phyloP scores from a whole-genome alignment of 2,797 vertebrate species.

The Hyperoplus lanceolatus region DNA sequence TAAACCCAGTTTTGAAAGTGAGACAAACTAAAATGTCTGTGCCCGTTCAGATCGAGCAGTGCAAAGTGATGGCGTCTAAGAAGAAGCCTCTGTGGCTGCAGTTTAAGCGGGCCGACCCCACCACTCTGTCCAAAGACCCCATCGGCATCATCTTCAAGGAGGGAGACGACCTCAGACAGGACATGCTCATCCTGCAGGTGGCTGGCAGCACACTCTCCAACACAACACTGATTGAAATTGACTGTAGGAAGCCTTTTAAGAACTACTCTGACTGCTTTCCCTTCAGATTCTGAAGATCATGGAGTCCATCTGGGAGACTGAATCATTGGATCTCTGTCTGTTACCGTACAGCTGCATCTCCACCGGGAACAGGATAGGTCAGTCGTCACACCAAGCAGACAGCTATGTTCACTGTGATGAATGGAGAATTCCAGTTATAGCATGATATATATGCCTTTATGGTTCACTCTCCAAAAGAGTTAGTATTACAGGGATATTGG shows the following conservation, averaged over 20 bases:
- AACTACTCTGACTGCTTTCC: conserved; percentile 18
- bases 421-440: no score
- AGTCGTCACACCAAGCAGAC: not conserved
- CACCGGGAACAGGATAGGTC: conserved; percentile 98
- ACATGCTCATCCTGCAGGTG: conserved; percentile 99
- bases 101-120: conserved; percentile 95
- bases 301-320: conserved; percentile 98
- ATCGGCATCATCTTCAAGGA: conserved; percentile 99
- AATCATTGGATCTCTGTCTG: conserved; percentile 95
- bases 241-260: not conserved
- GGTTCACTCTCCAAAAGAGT: no score
- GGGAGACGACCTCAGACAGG: conserved; percentile 96
- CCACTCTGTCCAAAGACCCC: conserved; percentile 92
- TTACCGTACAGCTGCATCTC: conserved; percentile 98
- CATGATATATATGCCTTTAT: no score
- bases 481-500: no score
- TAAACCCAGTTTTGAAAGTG: not conserved
- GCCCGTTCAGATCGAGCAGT: conserved; percentile 92
- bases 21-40: not conserved
- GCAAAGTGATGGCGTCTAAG: conserved; percentile 99
- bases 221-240: no score
- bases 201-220: not conserved
- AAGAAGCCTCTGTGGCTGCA: conserved; percentile 99
- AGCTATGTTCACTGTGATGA: not conserved
- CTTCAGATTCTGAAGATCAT: conserved; percentile 95